phyloP scores from a whole-genome alignment of 2,888 invertebrate species.

The Caenorhabditis auriculariae region DNA sequence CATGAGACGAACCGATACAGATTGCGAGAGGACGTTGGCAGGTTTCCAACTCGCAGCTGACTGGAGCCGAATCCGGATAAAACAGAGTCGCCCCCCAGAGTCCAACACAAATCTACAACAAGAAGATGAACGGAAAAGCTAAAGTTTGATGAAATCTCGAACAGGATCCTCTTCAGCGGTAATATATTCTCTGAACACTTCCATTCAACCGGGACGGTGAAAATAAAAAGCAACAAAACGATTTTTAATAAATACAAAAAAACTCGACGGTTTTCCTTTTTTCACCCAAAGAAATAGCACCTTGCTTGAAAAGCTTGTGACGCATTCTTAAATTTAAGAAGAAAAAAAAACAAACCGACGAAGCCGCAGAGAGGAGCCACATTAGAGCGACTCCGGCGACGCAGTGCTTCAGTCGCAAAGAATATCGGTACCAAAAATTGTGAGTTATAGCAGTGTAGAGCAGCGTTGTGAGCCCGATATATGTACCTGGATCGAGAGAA shows the following conservation, averaged over 20 bases:
- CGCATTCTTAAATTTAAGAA: too few species aligned
- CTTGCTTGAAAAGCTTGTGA: too few species aligned
- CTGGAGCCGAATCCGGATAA: slow-evolving; percentile 51
- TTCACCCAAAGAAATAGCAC: too few species aligned
- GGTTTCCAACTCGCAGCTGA: slow-evolving; percentile 42
- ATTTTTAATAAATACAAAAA: too few species aligned
- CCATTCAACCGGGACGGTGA: too few species aligned
- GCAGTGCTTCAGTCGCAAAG: slow-evolving; percentile 42
- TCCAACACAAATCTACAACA: slow-evolving; percentile 49
- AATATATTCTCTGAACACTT: too few species aligned
- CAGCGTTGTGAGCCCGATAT: slow-evolving; percentile 49
- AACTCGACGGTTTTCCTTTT: too few species aligned
- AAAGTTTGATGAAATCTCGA: too few species aligned
- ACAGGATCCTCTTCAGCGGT: too few species aligned
- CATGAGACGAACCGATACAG: slow-evolving; percentile 18
- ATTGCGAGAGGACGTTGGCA: slow-evolving; percentile 55
- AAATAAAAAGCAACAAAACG: too few species aligned
- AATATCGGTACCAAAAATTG: slow-evolving; percentile 48
- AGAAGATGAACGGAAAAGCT: not conserved
- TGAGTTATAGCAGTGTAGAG: slow-evolving; percentile 55
- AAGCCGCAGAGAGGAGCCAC: slow-evolving; percentile 44
- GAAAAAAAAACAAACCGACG: slow-evolving; percentile 52
- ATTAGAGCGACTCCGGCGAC: slow-evolving; percentile 40
- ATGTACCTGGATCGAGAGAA: slow-evolving; percentile 36
- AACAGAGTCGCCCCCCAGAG: slow-evolving; percentile 56